A percentile compares a stretch with the other conserved stretches of the same genome.
These are phyloP conservation scores for Parnassius apollo DNA, from an alignment of 2,888 invertebrate genomes.

Conservation along the genomic window DNA sequence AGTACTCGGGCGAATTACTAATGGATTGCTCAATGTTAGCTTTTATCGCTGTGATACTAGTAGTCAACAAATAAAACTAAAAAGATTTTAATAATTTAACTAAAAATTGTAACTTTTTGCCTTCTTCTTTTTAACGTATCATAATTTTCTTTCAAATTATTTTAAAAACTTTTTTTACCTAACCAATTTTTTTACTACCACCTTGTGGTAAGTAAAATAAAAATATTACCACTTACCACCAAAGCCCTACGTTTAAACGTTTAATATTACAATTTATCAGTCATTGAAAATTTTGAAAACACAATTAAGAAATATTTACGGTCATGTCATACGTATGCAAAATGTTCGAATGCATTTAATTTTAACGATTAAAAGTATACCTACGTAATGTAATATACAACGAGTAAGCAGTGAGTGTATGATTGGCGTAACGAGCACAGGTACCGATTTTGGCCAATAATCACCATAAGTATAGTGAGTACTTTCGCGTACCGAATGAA, in stretches of 20 bases:
- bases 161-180: too few species aligned
- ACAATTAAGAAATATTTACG: too few species aligned
- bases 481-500: slow-evolving; percentile 75
- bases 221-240: too few species aligned
- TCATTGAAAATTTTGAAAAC: too few species aligned
- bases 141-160: too few species aligned
- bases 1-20: slow-evolving; percentile 56
- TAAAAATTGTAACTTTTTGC: not conserved
- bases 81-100: not conserved
- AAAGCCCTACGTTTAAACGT: too few species aligned
- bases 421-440: slow-evolving; percentile 76
- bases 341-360: slow-evolving; percentile 6
- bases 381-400: slow-evolving; percentile 18
- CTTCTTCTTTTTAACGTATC: too few species aligned
- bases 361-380: slow-evolving; percentile 12
- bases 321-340: not conserved
- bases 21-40: slow-evolving; percentile 54
- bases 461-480: slow-evolving; percentile 73
- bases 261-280: too few species aligned
- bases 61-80: slow-evolving; percentile 3
- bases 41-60: slow-evolving; percentile 16
- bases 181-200: too few species aligned
- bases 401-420: slow-evolving; percentile 42
- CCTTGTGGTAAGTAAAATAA: too few species aligned
- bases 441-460: slow-evolving; percentile 77